Base-by-base conservation (phyloP, 2,888 invertebrate genomes). In the Lasioglossum marginatum region DNA sequence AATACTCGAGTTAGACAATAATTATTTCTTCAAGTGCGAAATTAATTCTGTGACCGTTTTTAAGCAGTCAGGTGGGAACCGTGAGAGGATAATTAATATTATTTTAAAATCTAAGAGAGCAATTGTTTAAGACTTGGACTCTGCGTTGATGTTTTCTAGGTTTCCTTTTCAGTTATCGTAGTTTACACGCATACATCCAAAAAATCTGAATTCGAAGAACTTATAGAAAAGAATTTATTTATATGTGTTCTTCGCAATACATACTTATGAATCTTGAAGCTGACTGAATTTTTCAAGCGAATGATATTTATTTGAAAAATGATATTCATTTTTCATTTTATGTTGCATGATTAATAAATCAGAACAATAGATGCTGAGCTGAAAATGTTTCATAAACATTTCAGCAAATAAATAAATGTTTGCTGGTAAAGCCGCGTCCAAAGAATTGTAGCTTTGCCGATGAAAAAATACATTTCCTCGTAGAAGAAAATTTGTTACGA, bases 401-500 rank as follows among this genome's bases (percentile, higher is more conserved):
- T 60, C 27, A 31, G 27, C 6, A 63, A 63, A 63, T 63, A 31
- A 27, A 63, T 1, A 31, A 73, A 52, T 48, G 43, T 63, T 66
- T 16, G 43, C n/a, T 23, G 16, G 72, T 72, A 23, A 27, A 34
- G 27, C 23, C 19, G 34, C 1, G 2, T 40, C 16, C 10, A 76
- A 63, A 23, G 12, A 43, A 63, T 63, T 27, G 8, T 12, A 40
- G 19, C 5, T 43, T 63, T 6, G 10, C 40, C 27, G 19, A 27
- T 10, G 23, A 52, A 74, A 60, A 14, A 40, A 60, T 37, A n/a
- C 74, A 4, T 34, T 74, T 34, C 5, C 52, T 74, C 19, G 37
- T 57, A 57, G 16, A n/a, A 16, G 37, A 68, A 68, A 73, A 73
- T 66, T 14, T 63, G 34, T 77, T 77, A 66, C 45, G 34, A 66